These are phyloP conservation scores for Acromyrmex echinatior DNA, from an alignment of 1,140 invertebrate genomes.

Conservation along the genomic window DNA sequence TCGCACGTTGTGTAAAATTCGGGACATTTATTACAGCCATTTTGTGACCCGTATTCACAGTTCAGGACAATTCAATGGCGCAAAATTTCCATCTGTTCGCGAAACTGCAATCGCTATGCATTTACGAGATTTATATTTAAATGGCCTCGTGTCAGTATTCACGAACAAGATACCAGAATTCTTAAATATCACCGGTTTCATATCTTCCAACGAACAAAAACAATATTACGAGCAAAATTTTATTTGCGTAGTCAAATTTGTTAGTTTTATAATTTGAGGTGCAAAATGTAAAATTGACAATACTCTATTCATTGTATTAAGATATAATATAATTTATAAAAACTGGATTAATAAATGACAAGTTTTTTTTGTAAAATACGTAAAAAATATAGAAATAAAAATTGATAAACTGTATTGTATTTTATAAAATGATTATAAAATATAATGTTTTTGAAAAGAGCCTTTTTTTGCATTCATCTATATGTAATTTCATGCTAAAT, in stretches of 20 bases:
- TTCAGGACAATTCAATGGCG: conserved; percentile 19
- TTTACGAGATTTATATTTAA: background rate
- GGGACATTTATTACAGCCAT: conserved; percentile 28
- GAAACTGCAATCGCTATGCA: background rate
- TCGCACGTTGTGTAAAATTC: conserved; percentile 40
- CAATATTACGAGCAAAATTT: background rate
- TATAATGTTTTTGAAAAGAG: no score
- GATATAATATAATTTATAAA: conserved; percentile 12
- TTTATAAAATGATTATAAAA: no score
- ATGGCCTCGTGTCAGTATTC: background rate
- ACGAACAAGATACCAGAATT: background rate
- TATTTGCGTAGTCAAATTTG: background rate
- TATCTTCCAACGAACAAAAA: background rate
- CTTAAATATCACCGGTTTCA: background rate
- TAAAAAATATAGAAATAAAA: background rate
- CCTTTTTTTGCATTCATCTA: no score
- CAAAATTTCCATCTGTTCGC: conserved; percentile 14
- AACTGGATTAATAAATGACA: background rate
- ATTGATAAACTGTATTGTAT: no score
- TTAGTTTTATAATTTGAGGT: background rate
- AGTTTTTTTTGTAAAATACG: background rate
- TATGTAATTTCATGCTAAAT: no score
- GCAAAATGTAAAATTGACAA: background rate
- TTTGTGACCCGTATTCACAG: conserved; percentile 5
- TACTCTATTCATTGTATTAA: background rate